A percentile compares a stretch with the other conserved stretches of the same genome.
phyloP scores from a whole-genome alignment of 2,888 invertebrate species.

The Apotomis turbidana region DNA sequence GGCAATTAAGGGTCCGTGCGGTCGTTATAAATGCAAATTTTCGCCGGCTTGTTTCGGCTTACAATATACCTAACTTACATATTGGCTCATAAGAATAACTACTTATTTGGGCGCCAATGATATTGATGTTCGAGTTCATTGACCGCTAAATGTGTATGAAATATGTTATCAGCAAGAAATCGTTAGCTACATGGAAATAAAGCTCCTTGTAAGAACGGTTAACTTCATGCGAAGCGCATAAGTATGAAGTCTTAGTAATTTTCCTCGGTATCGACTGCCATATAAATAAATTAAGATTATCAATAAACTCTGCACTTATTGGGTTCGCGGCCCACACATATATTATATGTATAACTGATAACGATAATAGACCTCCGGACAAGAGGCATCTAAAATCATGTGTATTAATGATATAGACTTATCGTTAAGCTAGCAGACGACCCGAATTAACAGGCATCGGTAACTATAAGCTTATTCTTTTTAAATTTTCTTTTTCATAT shows the following conservation, averaged over 20 bases:
- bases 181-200: neutral
- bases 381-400: too few relatives aligned
- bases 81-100: slow-evolving; percentile 35
- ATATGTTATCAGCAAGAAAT: neutral
- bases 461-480: too few relatives aligned
- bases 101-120: slow-evolving; percentile 46
- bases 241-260: slow-evolving; percentile 1
- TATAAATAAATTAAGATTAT: neutral
- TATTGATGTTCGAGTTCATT: slow-evolving; percentile 33
- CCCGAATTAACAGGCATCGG: too few relatives aligned
- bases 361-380: too few relatives aligned
- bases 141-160: slow-evolving; percentile 33
- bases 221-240: neutral
- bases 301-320: neutral
- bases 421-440: too few relatives aligned
- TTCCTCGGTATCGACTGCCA: neutral
- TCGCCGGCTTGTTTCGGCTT: slow-evolving; percentile 23
- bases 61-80: slow-evolving; percentile 22
- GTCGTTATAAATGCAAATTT: slow-evolving; percentile 36
- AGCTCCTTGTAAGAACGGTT: neutral
- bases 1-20: slow-evolving; percentile 47
- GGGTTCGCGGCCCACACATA: neutral
- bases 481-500: too few relatives aligned
- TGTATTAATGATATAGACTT: too few relatives aligned
- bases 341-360: neutral